Percentiles rank a stretch among this genome's conserved stretches.
Conservation (phyloP, 2,797 vertebrate genomes). For the Sciurus vulgaris region DNA sequence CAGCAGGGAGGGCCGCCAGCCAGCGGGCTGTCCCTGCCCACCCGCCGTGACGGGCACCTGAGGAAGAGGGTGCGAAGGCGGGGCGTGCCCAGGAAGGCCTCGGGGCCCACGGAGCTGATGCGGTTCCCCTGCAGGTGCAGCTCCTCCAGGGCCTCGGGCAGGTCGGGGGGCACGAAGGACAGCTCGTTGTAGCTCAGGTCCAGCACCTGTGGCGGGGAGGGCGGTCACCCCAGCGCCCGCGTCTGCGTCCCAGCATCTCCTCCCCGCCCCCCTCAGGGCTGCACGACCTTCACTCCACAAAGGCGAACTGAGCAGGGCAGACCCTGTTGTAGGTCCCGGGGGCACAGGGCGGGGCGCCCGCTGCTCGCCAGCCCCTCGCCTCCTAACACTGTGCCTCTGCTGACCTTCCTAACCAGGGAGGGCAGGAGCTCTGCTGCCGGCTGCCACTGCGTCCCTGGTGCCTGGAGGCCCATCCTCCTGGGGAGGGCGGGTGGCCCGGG, state of each 20-base stretch:
- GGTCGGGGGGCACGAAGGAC: slow-evolving; percentile 84
- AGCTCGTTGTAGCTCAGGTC: slow-evolving; percentile 86
- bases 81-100: slow-evolving; percentile 81
- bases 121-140: slow-evolving; percentile 84
- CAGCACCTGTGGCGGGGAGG: slow-evolving; percentile 70
- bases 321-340: background rate
- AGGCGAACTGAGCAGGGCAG: background rate
- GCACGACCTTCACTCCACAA: background rate
- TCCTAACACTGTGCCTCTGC: background rate
- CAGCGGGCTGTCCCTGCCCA: background rate
- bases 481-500: background rate
- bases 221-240: no score
- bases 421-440: background rate
- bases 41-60: slow-evolving; percentile 72
- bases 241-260: background rate
- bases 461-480: background rate
- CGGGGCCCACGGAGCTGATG: slow-evolving; percentile 79
- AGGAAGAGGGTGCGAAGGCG: slow-evolving; percentile 81
- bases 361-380: background rate
- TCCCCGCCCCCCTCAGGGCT: fast-evolving
- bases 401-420: background rate
- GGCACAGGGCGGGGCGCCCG: background rate
- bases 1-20: background rate
- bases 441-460: no score
- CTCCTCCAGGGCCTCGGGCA: slow-evolving; percentile 85